These are phyloP conservation scores for Acrossocheilus fasciatus DNA, from an alignment of 2,797 vertebrate genomes.

Conservation along the genomic window DNA sequence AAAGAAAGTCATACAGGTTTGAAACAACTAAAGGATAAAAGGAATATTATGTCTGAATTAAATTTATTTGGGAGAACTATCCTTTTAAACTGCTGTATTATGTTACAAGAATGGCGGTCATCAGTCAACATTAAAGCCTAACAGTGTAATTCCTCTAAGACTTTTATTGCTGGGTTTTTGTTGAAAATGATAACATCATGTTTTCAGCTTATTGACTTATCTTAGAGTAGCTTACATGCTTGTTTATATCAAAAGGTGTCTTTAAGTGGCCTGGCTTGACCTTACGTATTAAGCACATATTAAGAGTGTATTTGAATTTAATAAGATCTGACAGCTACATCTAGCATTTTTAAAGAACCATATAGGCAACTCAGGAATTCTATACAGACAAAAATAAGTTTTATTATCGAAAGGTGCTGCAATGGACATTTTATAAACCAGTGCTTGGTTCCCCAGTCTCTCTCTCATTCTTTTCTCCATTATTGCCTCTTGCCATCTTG, in stretches of 20 bases:
- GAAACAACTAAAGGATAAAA: background rate
- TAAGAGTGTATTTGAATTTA: background rate
- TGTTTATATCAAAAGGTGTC: background rate
- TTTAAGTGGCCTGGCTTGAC: background rate
- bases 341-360: background rate
- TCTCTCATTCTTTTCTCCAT: background rate
- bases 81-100: background rate
- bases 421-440: slow-evolving; percentile 6
- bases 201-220: background rate
- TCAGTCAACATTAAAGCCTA: background rate
- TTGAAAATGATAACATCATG: background rate
- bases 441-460: background rate
- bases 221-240: background rate
- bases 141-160: background rate
- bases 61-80: background rate
- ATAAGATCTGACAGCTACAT: background rate
- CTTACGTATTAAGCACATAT: background rate
- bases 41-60: background rate
- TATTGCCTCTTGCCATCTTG: slow-evolving; percentile 26
- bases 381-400: background rate
- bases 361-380: background rate
- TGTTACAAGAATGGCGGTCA: background rate
- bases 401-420: background rate
- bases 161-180: background rate
- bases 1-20: background rate